phyloP scores from a whole-genome alignment of 2,113 vertebrate species.

The Prionailurus bengalensis region DNA sequence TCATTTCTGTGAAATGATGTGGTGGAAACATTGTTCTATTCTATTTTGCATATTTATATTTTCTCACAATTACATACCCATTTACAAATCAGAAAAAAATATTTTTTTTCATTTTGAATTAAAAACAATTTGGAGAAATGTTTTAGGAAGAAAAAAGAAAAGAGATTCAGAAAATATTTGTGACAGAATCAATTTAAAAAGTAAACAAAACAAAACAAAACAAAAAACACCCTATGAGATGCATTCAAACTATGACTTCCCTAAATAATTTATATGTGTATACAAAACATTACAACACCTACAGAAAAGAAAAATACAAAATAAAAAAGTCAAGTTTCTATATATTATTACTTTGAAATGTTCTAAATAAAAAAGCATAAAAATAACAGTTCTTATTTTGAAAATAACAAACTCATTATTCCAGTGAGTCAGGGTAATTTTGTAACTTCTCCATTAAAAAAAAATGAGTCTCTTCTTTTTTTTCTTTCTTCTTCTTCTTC shows the following conservation, averaged over 20 bases:
- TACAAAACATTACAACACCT: not conserved
- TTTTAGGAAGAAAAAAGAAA: not conserved
- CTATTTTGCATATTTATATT: conserved; percentile 21
- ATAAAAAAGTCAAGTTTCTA: not conserved
- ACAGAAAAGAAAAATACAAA: not conserved
- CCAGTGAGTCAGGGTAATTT: not conserved
- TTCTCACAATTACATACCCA: not conserved
- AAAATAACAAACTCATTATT: not conserved
- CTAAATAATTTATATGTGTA: not conserved
- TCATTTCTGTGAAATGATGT: not conserved
- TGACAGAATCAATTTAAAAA: not conserved
- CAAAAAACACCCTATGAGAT: not conserved
- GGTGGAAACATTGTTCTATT: not conserved
- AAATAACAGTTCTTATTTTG: not conserved
- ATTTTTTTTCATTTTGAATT: not conserved
- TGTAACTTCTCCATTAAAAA: not conserved
- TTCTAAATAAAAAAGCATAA: not conserved
- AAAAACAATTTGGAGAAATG: not conserved
- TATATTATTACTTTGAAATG: not conserved
- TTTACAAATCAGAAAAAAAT: not conserved
- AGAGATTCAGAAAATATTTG: not conserved
- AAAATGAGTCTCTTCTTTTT: not conserved
- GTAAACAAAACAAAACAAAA: not conserved
- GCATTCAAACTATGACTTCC: not conserved
- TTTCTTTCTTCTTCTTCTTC: not conserved